Base-by-base conservation (phyloP, 2,888 invertebrate genomes). In the Poecilobothrus nobilitatus region DNA sequence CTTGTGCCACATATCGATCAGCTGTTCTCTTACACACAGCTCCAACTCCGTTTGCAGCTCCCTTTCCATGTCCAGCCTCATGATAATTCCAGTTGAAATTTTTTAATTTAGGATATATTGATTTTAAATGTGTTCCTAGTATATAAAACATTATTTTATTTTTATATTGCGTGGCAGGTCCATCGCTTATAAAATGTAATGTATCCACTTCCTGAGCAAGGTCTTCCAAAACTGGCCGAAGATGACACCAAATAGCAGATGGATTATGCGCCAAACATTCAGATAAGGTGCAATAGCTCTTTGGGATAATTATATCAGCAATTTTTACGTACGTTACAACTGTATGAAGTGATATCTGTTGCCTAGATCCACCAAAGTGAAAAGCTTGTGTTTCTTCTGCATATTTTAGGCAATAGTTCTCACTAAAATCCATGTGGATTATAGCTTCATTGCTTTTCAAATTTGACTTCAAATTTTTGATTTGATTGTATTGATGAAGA, bases 21-120 rank as follows among this genome's bases (percentile, higher is more conserved):
- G 78, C 78, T 18, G 75, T 77, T 74, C 77, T 67, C 68, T 80
- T 79, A 69, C 76, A 76, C 5, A 73, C 73, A 27, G 74, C 78
- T 18, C 78, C 77, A 64, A 78, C 71, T 68, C 77, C 77, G 74
- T 78, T 76, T 6, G 77, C 75, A 65, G 77, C 76, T 27, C 76
- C 77, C 68, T 78, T 77, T 2, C 78, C 77, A 69, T 76, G 76
- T 8, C 78, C 77, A 66, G 74, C 71, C 70, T 76, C 75, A 69
- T 73, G 18, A 71, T 72, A 77, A 68, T 77, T 75, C 76, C 76
- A 78, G 20, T 73, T 73, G 65, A 70, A 74, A 34, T 69, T 67
- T 37, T 71, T 66, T 69, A 76, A 66, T 68, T 73, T 71, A 66
- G 75, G 76, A 64, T 70, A 72, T 34, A 74, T 67, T 18, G 75